Base-by-base conservation (phyloP, 2,888 invertebrate species). In the Andrena marginata region DNA sequence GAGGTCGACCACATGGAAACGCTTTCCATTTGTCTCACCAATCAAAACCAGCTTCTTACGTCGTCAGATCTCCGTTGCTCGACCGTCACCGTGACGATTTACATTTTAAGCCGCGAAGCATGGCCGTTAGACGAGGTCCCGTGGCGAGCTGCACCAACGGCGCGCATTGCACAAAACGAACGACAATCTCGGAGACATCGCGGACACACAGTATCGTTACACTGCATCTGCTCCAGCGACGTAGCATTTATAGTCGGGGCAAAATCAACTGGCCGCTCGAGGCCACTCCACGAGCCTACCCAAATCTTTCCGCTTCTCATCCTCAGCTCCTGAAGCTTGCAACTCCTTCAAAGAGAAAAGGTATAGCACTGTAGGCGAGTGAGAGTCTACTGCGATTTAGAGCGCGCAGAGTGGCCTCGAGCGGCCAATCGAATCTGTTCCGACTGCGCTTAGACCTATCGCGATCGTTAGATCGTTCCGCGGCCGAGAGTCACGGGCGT, bases 141-240 rank as follows among this genome's bases (percentile, higher is more conserved):
- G 65, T n/a, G 65, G 49, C 72, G 51, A 71, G 49, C 16, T 69
- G 54, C 13, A 20, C 3, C 23, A 42, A 35, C 54, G 16, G 42
- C 62, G 26, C 20, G 59, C 62, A 35, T 49, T 69, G 54, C 72
- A 75, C 65, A 65, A 84, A 77, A 49, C 10, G 33, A 60, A 35
- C 62, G 71, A 59, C 49, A 33, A 71, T 10, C 62, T 56, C 35
- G 29, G 31, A 48, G 70, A 42, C 42, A 6, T 70, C 48, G 60
- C 48, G 59, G 35, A 59, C 70, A 70, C 70, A 42, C 70, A 56
- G 23, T 23, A 56, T 23, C 56, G 56, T 26, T 23, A 56, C 13
- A 56, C 54, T 26, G 10, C 56, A 56, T 26, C 23, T 13, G 23
- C 56, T 56, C 31, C 56, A 26, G 23, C 10, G 56, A 54, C 54